phyloP scores from a whole-genome alignment of 2,113 vertebrate species.

The Pterocles orientalis region DNA sequence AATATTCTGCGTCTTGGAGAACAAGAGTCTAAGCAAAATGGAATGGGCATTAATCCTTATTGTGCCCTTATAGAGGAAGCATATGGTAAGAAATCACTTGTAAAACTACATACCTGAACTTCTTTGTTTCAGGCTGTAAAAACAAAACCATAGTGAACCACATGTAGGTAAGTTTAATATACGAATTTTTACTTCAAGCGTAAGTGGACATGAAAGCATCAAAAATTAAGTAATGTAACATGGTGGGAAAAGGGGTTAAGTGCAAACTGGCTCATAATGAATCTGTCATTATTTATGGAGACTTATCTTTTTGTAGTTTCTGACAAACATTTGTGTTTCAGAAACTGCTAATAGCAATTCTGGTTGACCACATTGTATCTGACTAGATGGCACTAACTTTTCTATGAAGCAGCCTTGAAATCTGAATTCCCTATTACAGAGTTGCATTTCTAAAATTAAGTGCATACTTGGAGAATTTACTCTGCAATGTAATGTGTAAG shows the following conservation, averaged over 20 bases:
- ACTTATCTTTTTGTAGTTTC: background rate
- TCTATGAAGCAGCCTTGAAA: background rate
- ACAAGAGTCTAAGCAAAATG: slow-evolving; percentile 88
- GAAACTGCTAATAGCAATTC: background rate
- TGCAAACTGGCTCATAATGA: background rate
- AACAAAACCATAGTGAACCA: background rate
- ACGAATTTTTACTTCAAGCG: background rate
- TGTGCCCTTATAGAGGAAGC: slow-evolving; percentile 91
- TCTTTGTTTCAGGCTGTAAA: background rate
- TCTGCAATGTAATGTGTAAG: background rate
- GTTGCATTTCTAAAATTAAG: background rate
- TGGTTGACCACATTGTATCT: background rate
- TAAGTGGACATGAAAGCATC: background rate
- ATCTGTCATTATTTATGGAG: background rate
- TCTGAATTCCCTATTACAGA: background rate
- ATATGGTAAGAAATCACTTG: slow-evolving; percentile 77
- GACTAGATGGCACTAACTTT: background rate
- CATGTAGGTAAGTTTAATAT: background rate
- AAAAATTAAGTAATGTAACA: background rate
- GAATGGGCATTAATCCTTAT: slow-evolving; percentile 86
- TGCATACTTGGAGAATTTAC: background rate
- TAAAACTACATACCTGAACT: background rate
- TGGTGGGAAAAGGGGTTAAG: background rate
- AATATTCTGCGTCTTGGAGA: slow-evolving; percentile 91
- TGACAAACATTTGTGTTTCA: background rate